These are phyloP conservation scores for Galerucella pusilla DNA, from an alignment of 2,888 invertebrate genomes.

Conservation along the genomic window DNA sequence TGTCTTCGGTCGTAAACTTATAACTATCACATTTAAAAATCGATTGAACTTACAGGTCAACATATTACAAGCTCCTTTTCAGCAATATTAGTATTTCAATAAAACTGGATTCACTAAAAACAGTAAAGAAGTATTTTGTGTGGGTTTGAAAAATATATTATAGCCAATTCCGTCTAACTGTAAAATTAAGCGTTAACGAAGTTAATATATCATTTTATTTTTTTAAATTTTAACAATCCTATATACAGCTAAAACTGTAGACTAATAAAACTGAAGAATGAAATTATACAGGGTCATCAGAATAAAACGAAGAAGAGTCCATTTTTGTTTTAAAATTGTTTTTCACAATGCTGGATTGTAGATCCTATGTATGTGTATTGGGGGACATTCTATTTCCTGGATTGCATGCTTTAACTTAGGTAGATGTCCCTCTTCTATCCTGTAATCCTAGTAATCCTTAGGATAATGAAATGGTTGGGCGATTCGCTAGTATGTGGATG, in stretches of 20 bases:
- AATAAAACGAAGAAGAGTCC: neutral
- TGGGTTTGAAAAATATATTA: neutral
- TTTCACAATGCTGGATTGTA: neutral
- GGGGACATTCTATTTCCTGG: too few relatives aligned
- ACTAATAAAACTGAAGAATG: too few relatives aligned
- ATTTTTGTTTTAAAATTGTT: neutral
- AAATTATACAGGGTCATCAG: neutral
- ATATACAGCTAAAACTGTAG: neutral
- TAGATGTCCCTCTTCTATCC: too few relatives aligned
- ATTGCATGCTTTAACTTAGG: too few relatives aligned
- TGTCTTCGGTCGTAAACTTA: neutral
- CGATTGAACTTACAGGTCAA: neutral
- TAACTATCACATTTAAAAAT: neutral
- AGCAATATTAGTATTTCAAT: slow-evolving; percentile 1
- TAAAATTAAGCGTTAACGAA: neutral
- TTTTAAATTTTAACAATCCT: too few relatives aligned
- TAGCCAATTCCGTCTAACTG: neutral
- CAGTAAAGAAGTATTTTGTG: slow-evolving; percentile 9
- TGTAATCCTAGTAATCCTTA: too few relatives aligned
- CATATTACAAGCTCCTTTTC: slow-evolving; percentile 1
- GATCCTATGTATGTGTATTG: too few relatives aligned
- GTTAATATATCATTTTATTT: neutral
- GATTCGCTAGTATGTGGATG: too few relatives aligned
- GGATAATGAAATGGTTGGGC: too few relatives aligned
- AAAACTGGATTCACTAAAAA: slow-evolving; percentile 4